phyloP scores from a whole-genome alignment of 35 echinoderm and acorn worm genomes.

The Ptychodera flava region DNA sequence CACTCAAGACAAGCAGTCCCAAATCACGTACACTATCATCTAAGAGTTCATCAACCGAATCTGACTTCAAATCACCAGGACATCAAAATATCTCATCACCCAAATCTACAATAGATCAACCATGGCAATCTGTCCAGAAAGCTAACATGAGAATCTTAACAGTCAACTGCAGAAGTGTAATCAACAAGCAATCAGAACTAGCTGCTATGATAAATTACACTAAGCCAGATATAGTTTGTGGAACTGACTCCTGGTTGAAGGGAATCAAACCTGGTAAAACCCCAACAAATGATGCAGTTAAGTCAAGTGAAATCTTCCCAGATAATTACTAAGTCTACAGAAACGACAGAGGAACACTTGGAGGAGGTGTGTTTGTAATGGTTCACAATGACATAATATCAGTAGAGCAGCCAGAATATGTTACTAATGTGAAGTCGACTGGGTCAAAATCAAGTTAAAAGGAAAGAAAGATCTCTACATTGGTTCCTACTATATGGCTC shows the following conservation, averaged over 20 bases:
- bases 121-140: too few species aligned
- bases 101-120: too few species aligned
- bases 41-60: too few species aligned
- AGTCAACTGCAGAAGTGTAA: slow-evolving; percentile 5
- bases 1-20: too few species aligned
- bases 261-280: slow-evolving; percentile 35
- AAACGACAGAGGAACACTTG: slow-evolving; percentile 25
- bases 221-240: slow-evolving; percentile 40
- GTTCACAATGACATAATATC: not conserved
- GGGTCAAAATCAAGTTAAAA: slow-evolving; percentile 36
- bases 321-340: slow-evolving; percentile 10
- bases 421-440: slow-evolving; percentile 7
- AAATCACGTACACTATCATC: too few species aligned
- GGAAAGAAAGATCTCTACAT: slow-evolving; percentile 23
- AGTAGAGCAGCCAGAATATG: not conserved
- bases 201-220: slow-evolving; percentile 34
- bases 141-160: slow-evolving; percentile 8
- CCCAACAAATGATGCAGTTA: slow-evolving; percentile 22
- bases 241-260: slow-evolving; percentile 42
- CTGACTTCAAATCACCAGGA: too few species aligned
- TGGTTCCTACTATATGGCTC: slow-evolving; percentile 45
- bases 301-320: slow-evolving; percentile 28
- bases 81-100: too few species aligned
- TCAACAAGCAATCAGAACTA: slow-evolving; percentile 31
- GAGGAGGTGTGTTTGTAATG: slow-evolving; percentile 35